These are phyloP conservation scores for Acleris cristana DNA, from an alignment of 2,888 invertebrate genomes.

Conservation along the genomic window DNA sequence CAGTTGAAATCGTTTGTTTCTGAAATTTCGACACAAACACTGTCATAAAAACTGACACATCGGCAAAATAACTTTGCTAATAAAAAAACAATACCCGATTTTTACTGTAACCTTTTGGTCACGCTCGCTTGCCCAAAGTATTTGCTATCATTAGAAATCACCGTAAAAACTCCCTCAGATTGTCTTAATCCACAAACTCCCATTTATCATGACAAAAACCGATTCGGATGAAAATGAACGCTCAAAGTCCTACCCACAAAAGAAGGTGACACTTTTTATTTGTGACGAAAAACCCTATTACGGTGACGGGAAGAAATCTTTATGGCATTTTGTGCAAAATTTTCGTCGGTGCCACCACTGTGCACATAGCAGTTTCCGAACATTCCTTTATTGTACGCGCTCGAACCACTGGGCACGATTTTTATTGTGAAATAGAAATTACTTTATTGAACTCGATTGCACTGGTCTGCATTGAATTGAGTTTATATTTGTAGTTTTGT, in stretches of 20 bases:
- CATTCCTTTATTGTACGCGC: conserved; percentile 5
- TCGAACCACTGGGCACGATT: not conserved
- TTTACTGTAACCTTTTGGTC: not conserved
- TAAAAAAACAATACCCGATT: not conserved
- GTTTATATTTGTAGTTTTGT: no score
- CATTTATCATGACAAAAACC: conserved; percentile 37
- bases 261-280: conserved; percentile 16
- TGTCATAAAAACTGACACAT: no score
- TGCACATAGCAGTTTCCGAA: conserved; percentile 4
- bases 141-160: conserved; percentile 14
- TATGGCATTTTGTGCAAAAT: conserved; percentile 13
- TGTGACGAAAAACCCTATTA: conserved; percentile 17
- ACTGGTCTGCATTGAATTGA: no score
- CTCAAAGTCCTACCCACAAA: conserved; percentile 15
- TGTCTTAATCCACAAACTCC: conserved; percentile 34
- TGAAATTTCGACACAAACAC: no score
- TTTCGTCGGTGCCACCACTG: conserved; percentile 1
- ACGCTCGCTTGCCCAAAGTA: conserved; percentile 13
- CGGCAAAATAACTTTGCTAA: not conserved
- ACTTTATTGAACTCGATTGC: not conserved
- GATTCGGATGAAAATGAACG: conserved; percentile 33
- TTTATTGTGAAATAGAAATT: conserved; percentile 4
- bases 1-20: no score
- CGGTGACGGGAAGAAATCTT: conserved; percentile 12
- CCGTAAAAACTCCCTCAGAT: conserved; percentile 14